phyloP scores from a whole-genome alignment of 2,888 invertebrate species.

The Sphaerophoria rueppellii region DNA sequence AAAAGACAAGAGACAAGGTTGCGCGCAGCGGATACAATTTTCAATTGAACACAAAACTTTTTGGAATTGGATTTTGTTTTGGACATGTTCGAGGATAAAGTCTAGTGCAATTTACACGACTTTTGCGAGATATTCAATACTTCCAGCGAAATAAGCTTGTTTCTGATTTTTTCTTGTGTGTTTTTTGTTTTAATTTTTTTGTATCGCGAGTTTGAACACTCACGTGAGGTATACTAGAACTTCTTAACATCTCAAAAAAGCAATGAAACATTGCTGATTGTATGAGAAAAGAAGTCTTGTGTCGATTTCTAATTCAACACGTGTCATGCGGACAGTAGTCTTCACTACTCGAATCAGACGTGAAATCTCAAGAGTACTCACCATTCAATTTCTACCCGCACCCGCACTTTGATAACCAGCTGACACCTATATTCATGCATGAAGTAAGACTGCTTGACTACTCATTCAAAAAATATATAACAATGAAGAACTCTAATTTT shows the following conservation, averaged over 20 bases:
- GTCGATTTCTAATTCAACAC: not conserved
- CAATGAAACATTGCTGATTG: too few relatives aligned
- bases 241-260: too few relatives aligned
- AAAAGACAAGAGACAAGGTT: slow-evolving; percentile 19
- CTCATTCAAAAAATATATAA: not conserved
- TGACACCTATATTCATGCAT: slow-evolving; percentile 7
- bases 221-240: too few relatives aligned
- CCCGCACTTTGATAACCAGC: slow-evolving; percentile 33
- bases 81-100: slow-evolving; percentile 51
- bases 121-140: slow-evolving; percentile 71
- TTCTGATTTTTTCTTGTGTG: slow-evolving; percentile 27
- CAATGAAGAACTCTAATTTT: slow-evolving; percentile 50
- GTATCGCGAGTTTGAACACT: not conserved
- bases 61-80: slow-evolving; percentile 21
- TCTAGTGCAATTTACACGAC: slow-evolving; percentile 63
- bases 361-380: slow-evolving; percentile 45
- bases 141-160: slow-evolving; percentile 52
- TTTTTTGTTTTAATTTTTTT: slow-evolving; percentile 22
- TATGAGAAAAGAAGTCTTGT: too few relatives aligned
- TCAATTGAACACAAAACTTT: slow-evolving; percentile 71
- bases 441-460: not conserved
- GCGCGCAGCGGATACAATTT: slow-evolving; percentile 54
- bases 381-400: slow-evolving; percentile 47
- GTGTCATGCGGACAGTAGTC: slow-evolving; percentile 43
- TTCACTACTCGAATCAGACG: slow-evolving; percentile 32